Conservation (phyloP, 2,113 vertebrate genomes). For the Etia nguti region DNA sequence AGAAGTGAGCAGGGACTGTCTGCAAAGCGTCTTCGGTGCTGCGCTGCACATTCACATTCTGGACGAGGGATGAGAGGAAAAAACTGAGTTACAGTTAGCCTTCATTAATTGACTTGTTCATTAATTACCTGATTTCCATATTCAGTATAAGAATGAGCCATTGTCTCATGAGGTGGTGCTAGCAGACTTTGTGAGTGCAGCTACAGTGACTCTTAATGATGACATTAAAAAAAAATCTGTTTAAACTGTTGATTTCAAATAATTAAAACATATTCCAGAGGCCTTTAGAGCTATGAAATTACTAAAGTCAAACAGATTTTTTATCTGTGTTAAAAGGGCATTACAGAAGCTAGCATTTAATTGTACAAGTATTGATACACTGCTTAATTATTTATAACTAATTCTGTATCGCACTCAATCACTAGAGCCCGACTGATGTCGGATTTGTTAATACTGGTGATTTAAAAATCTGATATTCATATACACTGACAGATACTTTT, state of each 20-base stretch:
- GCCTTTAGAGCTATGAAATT: neutral
- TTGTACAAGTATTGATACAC: neutral
- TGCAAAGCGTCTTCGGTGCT: conserved; percentile 81
- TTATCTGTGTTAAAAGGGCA: neutral
- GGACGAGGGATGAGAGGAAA: conserved; percentile 22
- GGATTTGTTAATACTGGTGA: neutral
- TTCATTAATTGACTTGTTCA: neutral
- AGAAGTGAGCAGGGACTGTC: conserved; percentile 83
- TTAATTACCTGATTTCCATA: neutral
- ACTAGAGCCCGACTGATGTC: neutral
- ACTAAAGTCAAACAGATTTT: neutral
- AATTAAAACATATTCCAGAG: neutral
- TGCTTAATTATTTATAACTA: neutral
- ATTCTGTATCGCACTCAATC: neutral
- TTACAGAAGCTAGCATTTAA: neutral
- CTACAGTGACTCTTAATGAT: neutral
- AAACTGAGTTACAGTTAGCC: neutral
- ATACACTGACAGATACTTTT: neutral
- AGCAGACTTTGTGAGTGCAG: neutral
- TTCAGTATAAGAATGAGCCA: neutral
- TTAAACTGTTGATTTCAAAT: neutral
- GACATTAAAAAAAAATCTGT: neutral
- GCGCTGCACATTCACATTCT: conserved; percentile 84
- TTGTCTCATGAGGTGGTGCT: neutral
- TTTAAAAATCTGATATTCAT: neutral